Conservation (phyloP, 2,888 invertebrate genomes). For the Pyrrhia umbra region DNA sequence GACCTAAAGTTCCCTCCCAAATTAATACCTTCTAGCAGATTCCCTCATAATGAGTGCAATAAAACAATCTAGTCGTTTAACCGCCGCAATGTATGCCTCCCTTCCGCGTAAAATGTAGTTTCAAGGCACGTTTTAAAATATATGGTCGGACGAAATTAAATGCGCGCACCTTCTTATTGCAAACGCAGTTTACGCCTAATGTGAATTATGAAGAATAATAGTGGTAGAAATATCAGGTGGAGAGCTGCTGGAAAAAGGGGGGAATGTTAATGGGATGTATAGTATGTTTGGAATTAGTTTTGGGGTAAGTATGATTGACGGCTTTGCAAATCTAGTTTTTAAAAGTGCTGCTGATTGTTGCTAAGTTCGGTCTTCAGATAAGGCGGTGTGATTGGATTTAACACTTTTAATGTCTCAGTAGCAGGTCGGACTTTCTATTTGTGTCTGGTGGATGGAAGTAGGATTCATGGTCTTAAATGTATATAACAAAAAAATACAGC, state of each 20-base stretch:
- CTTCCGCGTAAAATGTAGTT: slow-evolving; percentile 76
- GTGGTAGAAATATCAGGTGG: slow-evolving; percentile 41
- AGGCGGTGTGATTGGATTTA: too few relatives aligned
- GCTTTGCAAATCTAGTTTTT: too few relatives aligned
- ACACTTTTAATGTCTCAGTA: not conserved
- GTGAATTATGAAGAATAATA: slow-evolving; percentile 63
- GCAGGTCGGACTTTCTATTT: not conserved
- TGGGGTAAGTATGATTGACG: too few relatives aligned
- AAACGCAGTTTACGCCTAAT: slow-evolving; percentile 60
- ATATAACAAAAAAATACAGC: too few relatives aligned
- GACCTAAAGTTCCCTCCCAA: slow-evolving; percentile 59
- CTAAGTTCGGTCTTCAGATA: too few relatives aligned
- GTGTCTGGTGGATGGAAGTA: not conserved
- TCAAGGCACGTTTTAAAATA: slow-evolving; percentile 76
- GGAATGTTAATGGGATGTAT: not conserved
- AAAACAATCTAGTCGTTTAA: slow-evolving; percentile 84
- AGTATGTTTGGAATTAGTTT: not conserved
- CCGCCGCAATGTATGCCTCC: slow-evolving; percentile 79
- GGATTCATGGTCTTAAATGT: too few relatives aligned
- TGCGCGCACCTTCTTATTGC: slow-evolving; percentile 62
- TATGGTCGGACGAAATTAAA: slow-evolving; percentile 78
- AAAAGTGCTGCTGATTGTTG: too few relatives aligned
- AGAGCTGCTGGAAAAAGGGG: not conserved
- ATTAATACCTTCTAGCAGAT: slow-evolving; percentile 75
- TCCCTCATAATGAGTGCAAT: slow-evolving; percentile 84